These are phyloP conservation scores for Conops quadrifasciatus DNA, from an alignment of 2,888 invertebrate genomes.

Conservation along the genomic window DNA sequence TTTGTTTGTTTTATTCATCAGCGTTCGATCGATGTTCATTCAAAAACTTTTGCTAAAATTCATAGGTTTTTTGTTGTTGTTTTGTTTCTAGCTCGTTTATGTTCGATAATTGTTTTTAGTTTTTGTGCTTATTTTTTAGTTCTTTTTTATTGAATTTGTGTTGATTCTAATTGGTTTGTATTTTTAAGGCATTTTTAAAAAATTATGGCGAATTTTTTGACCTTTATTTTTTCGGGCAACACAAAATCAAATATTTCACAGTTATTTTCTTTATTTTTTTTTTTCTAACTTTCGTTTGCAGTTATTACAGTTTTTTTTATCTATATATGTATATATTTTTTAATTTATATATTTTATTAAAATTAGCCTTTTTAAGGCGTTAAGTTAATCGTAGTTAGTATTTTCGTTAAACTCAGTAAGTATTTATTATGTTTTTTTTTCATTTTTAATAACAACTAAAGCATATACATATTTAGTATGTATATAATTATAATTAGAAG, in stretches of 20 bases:
- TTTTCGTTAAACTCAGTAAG: slow-evolving; percentile 10
- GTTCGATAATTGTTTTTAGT: slow-evolving; percentile 16
- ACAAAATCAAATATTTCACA: no score
- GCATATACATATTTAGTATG: slow-evolving; percentile 7
- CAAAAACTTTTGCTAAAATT: slow-evolving; percentile 29
- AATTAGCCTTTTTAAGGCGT: not conserved
- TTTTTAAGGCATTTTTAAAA: not conserved
- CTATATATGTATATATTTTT: no score
- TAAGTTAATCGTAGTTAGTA: slow-evolving; percentile 8
- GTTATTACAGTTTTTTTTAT: no score
- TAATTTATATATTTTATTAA: no score
- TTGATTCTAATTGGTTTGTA: no score
- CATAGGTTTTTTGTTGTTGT: slow-evolving; percentile 1
- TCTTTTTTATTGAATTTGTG: slow-evolving; percentile 16
- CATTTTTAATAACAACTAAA: not conserved
- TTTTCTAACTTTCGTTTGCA: no score
- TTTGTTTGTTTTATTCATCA: slow-evolving; percentile 3
- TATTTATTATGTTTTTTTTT: slow-evolving; percentile 20
- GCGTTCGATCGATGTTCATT: slow-evolving; percentile 31
- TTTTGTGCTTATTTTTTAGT: slow-evolving; percentile 24
- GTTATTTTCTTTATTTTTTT: no score
- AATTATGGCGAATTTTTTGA: no score
- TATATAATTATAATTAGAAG: slow-evolving; percentile 1
- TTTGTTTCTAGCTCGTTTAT: slow-evolving; percentile 15
- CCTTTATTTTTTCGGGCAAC: no score